These are phyloP conservation scores for Athrips mouffetella DNA, from an alignment of 2,888 invertebrate species.

Conservation along the genomic window DNA sequence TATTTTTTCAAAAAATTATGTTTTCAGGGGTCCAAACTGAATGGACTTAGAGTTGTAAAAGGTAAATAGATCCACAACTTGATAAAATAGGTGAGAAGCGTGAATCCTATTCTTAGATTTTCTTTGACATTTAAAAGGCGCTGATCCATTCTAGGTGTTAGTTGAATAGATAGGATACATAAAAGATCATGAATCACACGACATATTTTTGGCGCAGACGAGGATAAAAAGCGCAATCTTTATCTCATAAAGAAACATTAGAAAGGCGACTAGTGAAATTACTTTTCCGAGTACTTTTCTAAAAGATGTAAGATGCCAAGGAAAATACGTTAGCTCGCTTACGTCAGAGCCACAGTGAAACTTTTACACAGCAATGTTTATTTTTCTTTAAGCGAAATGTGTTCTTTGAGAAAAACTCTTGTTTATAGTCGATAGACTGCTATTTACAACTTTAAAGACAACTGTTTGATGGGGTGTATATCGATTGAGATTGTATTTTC, in stretches of 20 bases:
- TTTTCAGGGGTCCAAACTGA: too few relatives aligned
- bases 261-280: neutral
- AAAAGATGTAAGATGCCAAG: constrained; percentile 20
- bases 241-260: neutral
- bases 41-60: too few relatives aligned
- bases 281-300: constrained; percentile 16
- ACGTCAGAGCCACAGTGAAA: constrained; percentile 37
- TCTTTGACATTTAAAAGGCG: neutral
- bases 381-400: constrained; percentile 24
- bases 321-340: constrained; percentile 26
- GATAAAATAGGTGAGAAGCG: neutral
- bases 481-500: too few relatives aligned
- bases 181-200: too few relatives aligned
- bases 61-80: neutral
- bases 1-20: too few relatives aligned
- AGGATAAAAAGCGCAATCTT: neutral
- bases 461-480: neutral
- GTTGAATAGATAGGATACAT: too few relatives aligned
- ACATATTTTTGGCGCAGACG: neutral
- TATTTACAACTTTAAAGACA: neutral
- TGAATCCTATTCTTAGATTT: neutral
- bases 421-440: constrained; percentile 18
- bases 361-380: constrained; percentile 24
- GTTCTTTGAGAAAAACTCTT: constrained; percentile 23
- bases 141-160: too few relatives aligned